These are phyloP conservation scores for Melospiza georgiana DNA, from an alignment of 2,113 vertebrate genomes.

Conservation along the genomic window DNA sequence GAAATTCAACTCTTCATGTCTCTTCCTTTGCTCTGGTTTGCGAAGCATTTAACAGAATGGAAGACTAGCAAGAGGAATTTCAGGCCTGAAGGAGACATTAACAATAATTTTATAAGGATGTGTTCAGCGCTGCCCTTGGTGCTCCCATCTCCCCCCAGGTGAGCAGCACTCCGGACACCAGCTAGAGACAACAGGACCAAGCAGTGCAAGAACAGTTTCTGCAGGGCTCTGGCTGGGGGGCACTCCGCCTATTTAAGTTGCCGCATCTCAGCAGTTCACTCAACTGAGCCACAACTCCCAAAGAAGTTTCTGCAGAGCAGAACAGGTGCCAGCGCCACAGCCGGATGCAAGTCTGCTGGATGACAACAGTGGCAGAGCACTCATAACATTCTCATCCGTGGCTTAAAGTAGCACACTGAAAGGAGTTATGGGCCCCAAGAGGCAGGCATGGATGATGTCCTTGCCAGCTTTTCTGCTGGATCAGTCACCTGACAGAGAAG, in stretches of 20 bases:
- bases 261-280: background rate
- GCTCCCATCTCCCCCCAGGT: constrained; percentile 31
- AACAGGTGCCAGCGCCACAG: background rate
- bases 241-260: background rate
- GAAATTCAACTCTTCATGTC: constrained; percentile 69
- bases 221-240: background rate
- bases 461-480: background rate
- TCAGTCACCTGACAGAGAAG: background rate
- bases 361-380: background rate
- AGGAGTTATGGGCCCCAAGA: background rate
- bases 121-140: background rate
- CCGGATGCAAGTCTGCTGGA: background rate
- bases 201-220: background rate
- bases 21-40: constrained; percentile 68
- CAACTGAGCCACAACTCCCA: background rate
- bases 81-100: constrained; percentile 69
- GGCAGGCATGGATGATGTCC: background rate
- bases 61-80: constrained; percentile 71
- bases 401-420: background rate
- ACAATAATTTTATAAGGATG: constrained; percentile 42
- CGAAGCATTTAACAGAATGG: constrained; percentile 57
- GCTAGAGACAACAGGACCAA: background rate
- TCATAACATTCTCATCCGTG: background rate
- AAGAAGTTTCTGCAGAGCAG: background rate
- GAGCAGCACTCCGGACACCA: background rate